Evolutionary conservation across 2,888 invertebrate genomes (phyloP), one percentile per base, ranked within the genome.

Genomic region (Bombylius discolor): DNA sequence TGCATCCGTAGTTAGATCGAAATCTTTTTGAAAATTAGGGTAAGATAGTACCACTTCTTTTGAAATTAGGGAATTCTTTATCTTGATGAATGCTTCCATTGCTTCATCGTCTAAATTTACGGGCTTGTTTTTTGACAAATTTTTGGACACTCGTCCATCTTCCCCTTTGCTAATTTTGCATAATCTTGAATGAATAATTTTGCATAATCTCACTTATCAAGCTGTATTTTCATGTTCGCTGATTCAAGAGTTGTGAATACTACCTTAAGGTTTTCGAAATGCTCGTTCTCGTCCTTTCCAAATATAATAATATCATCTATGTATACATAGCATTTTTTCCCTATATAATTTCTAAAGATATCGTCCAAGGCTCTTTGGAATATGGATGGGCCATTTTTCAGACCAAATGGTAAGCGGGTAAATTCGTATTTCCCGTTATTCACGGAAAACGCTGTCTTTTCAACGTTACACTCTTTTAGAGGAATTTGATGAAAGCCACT

Each of bases 1-100:
- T 1, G 68, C 68, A 54, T 70, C 68, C 4, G 68, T 68, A 0
- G 66, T 67, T 44, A 58, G 46, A 12, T 44, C 53, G 49, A n/a
- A 56, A 48, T 45, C 52, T 51, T 49, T 56, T 4, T 51, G 34
- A 42, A 53, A 60, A 42, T 60, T 47, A 13, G 59, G 59, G 3
- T 70, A 49, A n/a, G 51, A 51, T 33, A 60, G 52, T 33, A 58
- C 13, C 8, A 57, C 33, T n/a, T 60, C 59, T 12, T 53, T 48
- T 44, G 55, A 57, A 32, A 52, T 47, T 33, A 57, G 55, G 34
- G 58, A 48, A 32, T 56, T 52, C 50, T 53, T 57, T 8, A 60
- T 33, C 36, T 54, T 58, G 9, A 49, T 47, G 42, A 58, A 52
- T 12, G 60, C 49, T 47, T 58, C 32, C 8, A 58, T 54, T 48